phyloP scores from a whole-genome alignment of 2,113 vertebrate species.

The Chaetorhynchus papuensis region DNA sequence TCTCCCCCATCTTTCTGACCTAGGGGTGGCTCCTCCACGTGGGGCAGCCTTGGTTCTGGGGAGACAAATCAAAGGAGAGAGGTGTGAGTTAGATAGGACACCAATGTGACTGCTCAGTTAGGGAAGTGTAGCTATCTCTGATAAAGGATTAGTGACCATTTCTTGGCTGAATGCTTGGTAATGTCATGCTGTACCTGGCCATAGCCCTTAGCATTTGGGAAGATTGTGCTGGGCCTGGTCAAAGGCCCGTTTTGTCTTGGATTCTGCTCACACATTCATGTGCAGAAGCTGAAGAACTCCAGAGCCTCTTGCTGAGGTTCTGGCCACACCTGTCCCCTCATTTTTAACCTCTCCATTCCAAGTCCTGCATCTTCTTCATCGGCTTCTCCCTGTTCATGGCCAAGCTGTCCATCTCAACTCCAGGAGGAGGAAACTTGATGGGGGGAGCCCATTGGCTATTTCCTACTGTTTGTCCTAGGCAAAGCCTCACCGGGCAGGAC shows the following conservation, averaged over 20 bases:
- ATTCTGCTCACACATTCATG: background rate
- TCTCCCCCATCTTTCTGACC: slow-evolving; percentile 84
- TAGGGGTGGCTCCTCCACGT: background rate
- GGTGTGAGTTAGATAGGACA: background rate
- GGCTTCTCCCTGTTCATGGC: background rate
- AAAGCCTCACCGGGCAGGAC: background rate
- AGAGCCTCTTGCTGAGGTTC: background rate
- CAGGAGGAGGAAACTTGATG: background rate
- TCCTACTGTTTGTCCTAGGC: background rate
- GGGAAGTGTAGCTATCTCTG: background rate
- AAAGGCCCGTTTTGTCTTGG: background rate
- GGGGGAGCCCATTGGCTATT: background rate
- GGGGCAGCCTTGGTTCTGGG: slow-evolving; percentile 30
- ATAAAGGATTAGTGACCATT: background rate
- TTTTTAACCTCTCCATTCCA: background rate
- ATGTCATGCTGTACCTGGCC: fast-evolving
- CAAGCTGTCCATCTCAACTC: background rate
- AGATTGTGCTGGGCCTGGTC: background rate
- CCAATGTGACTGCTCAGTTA: background rate
- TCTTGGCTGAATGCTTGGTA: background rate
- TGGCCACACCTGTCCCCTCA: background rate
- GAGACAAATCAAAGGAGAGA: background rate
- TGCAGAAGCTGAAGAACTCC: background rate
- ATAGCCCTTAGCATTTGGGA: background rate
- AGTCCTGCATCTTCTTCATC: background rate